These are phyloP conservation scores for Ciconia stormi DNA, from an alignment of 2,113 vertebrate species.

Conservation along the genomic window DNA sequence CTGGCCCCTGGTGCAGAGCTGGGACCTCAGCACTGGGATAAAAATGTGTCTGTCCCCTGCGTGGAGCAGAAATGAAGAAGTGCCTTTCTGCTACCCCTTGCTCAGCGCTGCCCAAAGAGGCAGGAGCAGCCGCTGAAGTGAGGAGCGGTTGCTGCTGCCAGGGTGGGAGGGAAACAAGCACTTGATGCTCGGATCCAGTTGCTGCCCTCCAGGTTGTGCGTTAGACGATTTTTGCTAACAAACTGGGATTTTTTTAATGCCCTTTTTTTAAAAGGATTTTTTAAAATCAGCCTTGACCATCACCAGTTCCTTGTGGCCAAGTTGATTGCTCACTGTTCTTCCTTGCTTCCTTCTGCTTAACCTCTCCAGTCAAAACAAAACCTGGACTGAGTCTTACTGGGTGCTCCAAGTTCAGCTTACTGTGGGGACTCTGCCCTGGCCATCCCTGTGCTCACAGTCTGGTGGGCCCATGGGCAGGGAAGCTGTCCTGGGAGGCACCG, in stretches of 20 bases:
- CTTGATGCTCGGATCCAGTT: fast-evolving
- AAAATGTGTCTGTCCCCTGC: neutral
- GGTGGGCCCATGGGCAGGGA: fast-evolving
- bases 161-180: neutral
- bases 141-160: neutral
- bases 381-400: neutral
- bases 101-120: neutral
- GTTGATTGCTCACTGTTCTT: neutral
- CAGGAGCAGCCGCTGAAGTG: neutral
- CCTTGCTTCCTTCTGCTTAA: neutral
- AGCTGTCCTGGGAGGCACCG: neutral
- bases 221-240: neutral
- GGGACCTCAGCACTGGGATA: neutral
- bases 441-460: neutral
- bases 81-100: neutral
- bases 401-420: neutral
- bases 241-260: neutral
- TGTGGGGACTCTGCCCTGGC: fast-evolving
- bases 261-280: neutral
- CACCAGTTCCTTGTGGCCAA: neutral
- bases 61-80: neutral
- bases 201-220: neutral
- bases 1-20: neutral
- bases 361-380: neutral
- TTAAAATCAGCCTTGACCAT: neutral